Percentiles rank a stretch among this genome's conserved stretches.
Evolutionary conservation across 2,888 invertebrate genomes (phyloP).

Genomic region (Nemurella pictetii): DNA sequence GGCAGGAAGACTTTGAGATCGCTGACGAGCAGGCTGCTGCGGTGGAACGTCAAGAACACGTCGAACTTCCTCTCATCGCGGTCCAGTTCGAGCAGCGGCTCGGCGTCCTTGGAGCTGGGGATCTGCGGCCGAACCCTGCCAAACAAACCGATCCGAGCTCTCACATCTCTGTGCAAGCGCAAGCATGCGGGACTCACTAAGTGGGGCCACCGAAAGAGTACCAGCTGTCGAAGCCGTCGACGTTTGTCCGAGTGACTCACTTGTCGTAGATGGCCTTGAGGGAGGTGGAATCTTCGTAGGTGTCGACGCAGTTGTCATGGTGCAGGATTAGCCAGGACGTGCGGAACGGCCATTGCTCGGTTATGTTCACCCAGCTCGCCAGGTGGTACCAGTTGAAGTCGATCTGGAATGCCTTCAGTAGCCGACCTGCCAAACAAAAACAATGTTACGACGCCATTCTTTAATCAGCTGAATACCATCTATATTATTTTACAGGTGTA

Average conservation of each 20-base stretch:
- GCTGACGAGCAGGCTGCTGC: constrained; percentile 79
- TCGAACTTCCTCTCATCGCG: constrained; percentile 94
- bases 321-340: constrained; percentile 97
- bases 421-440: constrained; percentile 68
- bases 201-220: too few species aligned
- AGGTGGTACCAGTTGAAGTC: constrained; percentile 99
- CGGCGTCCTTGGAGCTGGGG: constrained; percentile 81
- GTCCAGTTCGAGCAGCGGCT: constrained; percentile 88
- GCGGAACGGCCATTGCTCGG: constrained; percentile 98
- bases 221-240: too few species aligned
- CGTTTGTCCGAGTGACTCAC: too few species aligned
- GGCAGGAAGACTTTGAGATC: constrained; percentile 95
- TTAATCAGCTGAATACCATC: too few species aligned
- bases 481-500: not conserved
- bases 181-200: too few species aligned
- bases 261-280: constrained; percentile 91
- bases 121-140: constrained; percentile 78
- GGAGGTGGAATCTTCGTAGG: constrained; percentile 81
- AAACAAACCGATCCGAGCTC: too few species aligned
- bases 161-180: too few species aligned
- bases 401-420: constrained; percentile 96
- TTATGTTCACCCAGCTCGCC: constrained; percentile 97
- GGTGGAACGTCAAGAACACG: constrained; percentile 87
- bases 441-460: too few species aligned
- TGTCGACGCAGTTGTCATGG: constrained; percentile 86